phyloP scores from a whole-genome alignment of 2,797 vertebrate genomes.

The Bradypodion ventrale region DNA sequence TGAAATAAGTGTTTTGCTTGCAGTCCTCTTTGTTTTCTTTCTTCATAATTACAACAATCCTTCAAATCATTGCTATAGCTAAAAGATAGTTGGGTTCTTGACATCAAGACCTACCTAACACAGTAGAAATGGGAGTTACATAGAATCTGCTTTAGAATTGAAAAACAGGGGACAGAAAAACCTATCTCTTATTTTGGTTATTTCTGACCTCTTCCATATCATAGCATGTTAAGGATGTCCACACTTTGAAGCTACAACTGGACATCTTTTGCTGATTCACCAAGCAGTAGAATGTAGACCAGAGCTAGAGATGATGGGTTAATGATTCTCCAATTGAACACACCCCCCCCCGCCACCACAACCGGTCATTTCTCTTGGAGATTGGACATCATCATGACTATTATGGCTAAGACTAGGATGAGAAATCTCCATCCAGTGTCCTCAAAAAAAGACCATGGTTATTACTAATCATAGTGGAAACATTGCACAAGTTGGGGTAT shows the following conservation, averaged over 20 bases:
- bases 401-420: no score
- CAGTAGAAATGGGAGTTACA: not conserved
- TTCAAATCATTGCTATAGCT: not conserved
- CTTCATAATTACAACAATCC: not conserved
- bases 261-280: not conserved
- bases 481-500: no score
- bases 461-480: no score
- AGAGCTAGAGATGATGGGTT: no score
- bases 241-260: not conserved
- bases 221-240: not conserved
- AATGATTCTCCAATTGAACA: no score
- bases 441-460: no score
- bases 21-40: accelerated
- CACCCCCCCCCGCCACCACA: no score
- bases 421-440: no score
- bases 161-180: not conserved
- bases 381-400: not conserved
- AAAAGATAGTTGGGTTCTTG: no score
- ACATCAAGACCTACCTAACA: no score
- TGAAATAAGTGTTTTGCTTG: not conserved
- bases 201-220: not conserved
- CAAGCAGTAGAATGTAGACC: no score
- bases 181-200: not conserved
- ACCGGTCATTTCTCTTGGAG: not conserved
- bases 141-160: not conserved